Conservation (phyloP, 2,888 invertebrate species). For the Acanthosepion esculentum region DNA sequence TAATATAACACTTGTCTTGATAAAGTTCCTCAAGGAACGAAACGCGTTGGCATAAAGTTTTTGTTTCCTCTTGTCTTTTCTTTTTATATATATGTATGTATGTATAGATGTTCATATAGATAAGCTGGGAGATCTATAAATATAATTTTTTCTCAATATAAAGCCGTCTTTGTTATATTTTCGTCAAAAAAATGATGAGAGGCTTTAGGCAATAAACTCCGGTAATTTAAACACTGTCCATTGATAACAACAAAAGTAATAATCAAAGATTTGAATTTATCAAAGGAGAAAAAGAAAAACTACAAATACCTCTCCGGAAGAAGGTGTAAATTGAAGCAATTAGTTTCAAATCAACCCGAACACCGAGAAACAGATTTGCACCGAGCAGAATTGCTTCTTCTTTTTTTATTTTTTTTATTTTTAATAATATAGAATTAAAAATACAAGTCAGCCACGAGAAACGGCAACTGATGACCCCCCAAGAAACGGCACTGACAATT, state of each 20-base stretch:
- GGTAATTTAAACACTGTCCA: neutral
- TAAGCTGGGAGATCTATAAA: neutral
- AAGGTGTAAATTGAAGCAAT: neutral
- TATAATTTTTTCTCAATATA: neutral
- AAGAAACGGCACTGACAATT: neutral
- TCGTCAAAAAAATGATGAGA: neutral
- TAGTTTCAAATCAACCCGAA: neutral
- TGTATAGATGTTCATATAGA: neutral
- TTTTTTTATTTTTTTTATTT: too few relatives aligned
- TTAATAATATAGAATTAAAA: neutral
- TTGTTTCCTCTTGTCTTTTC: too few relatives aligned
- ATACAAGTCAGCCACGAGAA: neutral
- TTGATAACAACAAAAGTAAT: neutral
- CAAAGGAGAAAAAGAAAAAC: too few relatives aligned
- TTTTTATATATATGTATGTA: too few relatives aligned
- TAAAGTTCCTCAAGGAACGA: too few relatives aligned
- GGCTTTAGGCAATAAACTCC: neutral
- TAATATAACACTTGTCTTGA: too few relatives aligned
- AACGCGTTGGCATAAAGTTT: too few relatives aligned
- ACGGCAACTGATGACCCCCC: neutral
- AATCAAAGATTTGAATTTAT: neutral
- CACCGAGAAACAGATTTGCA: neutral
- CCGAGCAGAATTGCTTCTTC: neutral
- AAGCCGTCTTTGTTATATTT: neutral
- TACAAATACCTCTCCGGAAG: neutral